These are phyloP conservation scores for Cygnus buccinator DNA, from an alignment of 2,113 vertebrate species.

Conservation along the genomic window DNA sequence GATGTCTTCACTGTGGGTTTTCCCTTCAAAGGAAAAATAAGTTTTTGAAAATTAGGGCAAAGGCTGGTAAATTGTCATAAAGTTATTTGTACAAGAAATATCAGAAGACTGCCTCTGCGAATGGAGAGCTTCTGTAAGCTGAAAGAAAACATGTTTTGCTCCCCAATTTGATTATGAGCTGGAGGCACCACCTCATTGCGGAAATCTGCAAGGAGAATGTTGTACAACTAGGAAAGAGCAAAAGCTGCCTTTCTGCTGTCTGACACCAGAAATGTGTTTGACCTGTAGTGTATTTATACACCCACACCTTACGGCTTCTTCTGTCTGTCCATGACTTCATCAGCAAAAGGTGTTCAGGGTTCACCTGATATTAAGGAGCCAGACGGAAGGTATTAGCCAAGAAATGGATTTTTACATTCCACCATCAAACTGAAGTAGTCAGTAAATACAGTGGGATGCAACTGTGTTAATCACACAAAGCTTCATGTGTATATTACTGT, in stretches of 20 bases:
- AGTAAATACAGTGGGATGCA: not conserved
- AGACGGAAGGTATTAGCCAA: constrained; percentile 5
- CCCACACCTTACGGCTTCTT: not conserved
- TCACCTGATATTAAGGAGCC: not conserved
- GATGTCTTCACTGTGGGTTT: rapidly evolving
- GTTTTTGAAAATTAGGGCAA: not conserved
- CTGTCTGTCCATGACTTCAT: not conserved
- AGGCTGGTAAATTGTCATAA: not conserved
- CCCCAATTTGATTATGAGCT: not conserved
- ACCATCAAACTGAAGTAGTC: not conserved
- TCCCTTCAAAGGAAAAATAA: not conserved
- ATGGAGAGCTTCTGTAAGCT: not conserved
- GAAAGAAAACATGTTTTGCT: not conserved
- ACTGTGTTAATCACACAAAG: not conserved
- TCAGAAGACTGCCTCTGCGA: not conserved
- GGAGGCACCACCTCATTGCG: not conserved
- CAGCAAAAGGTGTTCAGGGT: not conserved
- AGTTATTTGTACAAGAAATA: not conserved
- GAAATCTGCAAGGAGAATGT: not conserved
- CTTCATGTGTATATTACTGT: not conserved
- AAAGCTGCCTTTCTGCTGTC: not conserved
- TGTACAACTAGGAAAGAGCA: not conserved
- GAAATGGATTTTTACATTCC: not conserved
- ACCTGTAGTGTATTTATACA: not conserved
- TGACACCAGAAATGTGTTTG: not conserved